Percentiles rank a stretch among this genome's conserved stretches.
These are phyloP conservation scores for Brachypteracias leptosomus DNA, from an alignment of 2,113 vertebrate species.

Conservation along the genomic window DNA sequence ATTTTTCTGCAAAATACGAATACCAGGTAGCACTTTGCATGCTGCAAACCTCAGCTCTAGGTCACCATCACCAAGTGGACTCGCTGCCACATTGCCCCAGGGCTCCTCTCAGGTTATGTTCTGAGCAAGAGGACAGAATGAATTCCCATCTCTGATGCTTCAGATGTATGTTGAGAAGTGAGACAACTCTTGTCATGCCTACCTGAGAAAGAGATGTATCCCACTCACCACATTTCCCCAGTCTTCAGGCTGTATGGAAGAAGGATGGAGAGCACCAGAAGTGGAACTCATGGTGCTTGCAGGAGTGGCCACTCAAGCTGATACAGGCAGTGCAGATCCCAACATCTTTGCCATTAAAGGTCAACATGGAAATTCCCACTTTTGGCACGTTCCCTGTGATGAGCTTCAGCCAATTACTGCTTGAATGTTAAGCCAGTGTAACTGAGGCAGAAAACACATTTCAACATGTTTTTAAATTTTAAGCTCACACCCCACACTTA, in stretches of 20 bases:
- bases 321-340: background rate
- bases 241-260: background rate
- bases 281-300: background rate
- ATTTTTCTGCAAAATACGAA: background rate
- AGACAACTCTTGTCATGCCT: rapidly evolving
- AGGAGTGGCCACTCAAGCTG: background rate
- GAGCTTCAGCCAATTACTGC: background rate
- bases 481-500: background rate
- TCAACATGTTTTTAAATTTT: background rate
- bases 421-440: background rate
- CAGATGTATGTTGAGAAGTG: background rate
- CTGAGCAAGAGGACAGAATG: background rate
- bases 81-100: rapidly evolving
- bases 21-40: background rate
- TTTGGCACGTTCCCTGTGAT: background rate
- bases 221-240: background rate
- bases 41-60: background rate
- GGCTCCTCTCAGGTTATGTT: background rate
- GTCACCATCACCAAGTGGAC: background rate
- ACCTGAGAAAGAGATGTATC: background rate
- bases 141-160: background rate
- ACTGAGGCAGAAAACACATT: background rate
- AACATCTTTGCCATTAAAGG: background rate
- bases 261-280: background rate
- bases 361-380: slow-evolving; percentile 26